Base-by-base conservation (phyloP, 2,797 vertebrate genomes). In the Macropus fuliginosus region DNA sequence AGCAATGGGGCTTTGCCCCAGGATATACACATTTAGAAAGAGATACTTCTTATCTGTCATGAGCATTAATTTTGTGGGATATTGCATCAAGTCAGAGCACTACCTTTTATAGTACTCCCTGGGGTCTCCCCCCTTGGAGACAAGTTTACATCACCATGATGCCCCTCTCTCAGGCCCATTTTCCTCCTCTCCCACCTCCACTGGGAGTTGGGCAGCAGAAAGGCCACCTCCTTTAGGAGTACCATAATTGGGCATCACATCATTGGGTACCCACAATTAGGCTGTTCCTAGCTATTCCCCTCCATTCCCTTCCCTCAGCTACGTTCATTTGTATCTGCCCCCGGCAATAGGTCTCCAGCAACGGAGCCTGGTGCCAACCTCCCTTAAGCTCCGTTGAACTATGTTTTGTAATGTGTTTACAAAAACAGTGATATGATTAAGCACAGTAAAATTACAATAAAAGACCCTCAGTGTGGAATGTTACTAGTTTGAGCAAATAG, bases 331-430 rank as follows among this genome's bases (percentile, higher is more conserved):
- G n/a, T 27, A 50, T 27, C 74, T 87, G 9, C 10, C 21, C n/a
- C 40, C 24, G 10, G 1, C 74, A 46, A 27, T 87, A 50, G 50
- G n/a, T 12, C 74, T 52, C 21, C 3, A 27, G 40, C 18, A 87
- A 27, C 50, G 9, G 40, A 3, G 9, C 4, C 9, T 87, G 24
- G 40, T 24, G 21, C 74, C 40, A 50, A 50, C 40, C 92, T 97
- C 97, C 91, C 93, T 95, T 92, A 91, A 96, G 93, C 96, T 97
- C 93, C 95, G 95, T 95, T 97, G 90, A 98, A 97, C 97, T 95
- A 91, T 56, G 93, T 95, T 96, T 97, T 94, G 87, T 96, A 96
- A 92, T 92, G 93, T 52, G 56, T 93, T 94, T 89, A 96, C 95
- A 95, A 96, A 55, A 96, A 97, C 92, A 97, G 31, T 56, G 94